Evolutionary conservation across 1,140 invertebrate genomes (phyloP).

Genomic region (Papilio dardanus): DNA sequence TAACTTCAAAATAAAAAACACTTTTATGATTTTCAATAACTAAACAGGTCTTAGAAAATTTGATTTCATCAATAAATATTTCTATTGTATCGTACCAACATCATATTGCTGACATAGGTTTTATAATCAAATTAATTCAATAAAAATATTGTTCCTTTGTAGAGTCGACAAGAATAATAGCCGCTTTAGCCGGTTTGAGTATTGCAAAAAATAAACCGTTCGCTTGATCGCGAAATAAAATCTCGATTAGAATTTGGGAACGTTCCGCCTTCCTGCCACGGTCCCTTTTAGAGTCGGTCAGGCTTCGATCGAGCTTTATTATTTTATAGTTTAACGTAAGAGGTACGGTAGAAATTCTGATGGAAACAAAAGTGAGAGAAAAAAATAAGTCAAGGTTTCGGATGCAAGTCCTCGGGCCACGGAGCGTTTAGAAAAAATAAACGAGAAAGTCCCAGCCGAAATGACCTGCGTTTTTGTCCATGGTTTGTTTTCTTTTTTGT

Average conservation of each 20-base stretch:
- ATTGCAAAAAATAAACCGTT: constrained; percentile 62
- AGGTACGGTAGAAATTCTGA: constrained; percentile 68
- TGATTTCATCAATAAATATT: background rate
- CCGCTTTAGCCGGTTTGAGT: constrained; percentile 58
- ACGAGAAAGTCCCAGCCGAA: constrained; percentile 72
- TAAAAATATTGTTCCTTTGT: background rate
- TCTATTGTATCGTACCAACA: background rate
- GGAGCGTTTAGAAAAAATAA: constrained; percentile 76
- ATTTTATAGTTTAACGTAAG: constrained; percentile 72
- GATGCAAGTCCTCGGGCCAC: constrained; percentile 72
- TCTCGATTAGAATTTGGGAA: constrained; percentile 74
- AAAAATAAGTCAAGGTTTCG: constrained; percentile 67
- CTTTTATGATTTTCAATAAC: no score
- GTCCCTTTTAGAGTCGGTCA: constrained; percentile 57
- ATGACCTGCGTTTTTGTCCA: constrained; percentile 81
- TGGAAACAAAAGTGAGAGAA: constrained; percentile 60
- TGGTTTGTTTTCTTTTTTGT: constrained; percentile 81
- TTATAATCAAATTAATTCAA: background rate
- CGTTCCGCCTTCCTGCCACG: constrained; percentile 59
- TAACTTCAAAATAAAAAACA: background rate
- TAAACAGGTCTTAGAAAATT: background rate
- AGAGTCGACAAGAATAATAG: constrained; percentile 49
- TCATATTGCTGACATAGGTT: background rate
- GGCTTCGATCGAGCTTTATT: constrained; percentile 62
- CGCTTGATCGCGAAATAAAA: constrained; percentile 66